These are phyloP conservation scores for Cryptoprocta ferox DNA, from an alignment of 2,797 vertebrate species.

Conservation along the genomic window DNA sequence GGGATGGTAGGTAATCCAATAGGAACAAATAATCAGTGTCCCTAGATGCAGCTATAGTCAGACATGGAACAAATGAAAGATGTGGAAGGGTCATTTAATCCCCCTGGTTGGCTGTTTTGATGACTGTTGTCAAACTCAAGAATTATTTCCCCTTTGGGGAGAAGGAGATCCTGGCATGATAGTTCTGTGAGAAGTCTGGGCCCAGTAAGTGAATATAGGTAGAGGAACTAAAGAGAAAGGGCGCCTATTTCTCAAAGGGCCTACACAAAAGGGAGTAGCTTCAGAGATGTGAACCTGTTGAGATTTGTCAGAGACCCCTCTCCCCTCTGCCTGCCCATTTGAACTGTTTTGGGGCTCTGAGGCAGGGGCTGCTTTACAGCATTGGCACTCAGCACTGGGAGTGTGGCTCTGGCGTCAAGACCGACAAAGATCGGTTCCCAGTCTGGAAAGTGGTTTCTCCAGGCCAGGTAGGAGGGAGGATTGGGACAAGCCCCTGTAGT, in stretches of 20 bases:
- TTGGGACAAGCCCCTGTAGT: background rate
- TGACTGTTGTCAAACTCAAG: background rate
- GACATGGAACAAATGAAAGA: background rate
- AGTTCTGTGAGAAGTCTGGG: background rate
- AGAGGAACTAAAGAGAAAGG: background rate
- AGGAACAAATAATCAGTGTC: background rate
- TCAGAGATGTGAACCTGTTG: background rate
- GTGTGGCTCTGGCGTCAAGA: background rate
- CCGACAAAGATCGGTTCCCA: background rate
- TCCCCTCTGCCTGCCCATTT: background rate
- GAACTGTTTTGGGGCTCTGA: background rate
- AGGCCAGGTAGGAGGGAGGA: background rate
- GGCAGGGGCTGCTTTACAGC: background rate
- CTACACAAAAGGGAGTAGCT: background rate
- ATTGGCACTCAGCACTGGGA: background rate
- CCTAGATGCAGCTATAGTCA: background rate
- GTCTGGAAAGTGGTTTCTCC: background rate
- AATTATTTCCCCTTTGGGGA: background rate
- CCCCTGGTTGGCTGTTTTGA: background rate
- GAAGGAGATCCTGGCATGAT: background rate
- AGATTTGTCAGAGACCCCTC: background rate
- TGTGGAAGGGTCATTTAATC: background rate
- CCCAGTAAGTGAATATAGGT: background rate
- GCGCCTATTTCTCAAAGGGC: background rate
- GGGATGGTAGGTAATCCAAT: background rate